Conservation (phyloP, 2,113 vertebrate species). For the Rhombomys opimus region DNA sequence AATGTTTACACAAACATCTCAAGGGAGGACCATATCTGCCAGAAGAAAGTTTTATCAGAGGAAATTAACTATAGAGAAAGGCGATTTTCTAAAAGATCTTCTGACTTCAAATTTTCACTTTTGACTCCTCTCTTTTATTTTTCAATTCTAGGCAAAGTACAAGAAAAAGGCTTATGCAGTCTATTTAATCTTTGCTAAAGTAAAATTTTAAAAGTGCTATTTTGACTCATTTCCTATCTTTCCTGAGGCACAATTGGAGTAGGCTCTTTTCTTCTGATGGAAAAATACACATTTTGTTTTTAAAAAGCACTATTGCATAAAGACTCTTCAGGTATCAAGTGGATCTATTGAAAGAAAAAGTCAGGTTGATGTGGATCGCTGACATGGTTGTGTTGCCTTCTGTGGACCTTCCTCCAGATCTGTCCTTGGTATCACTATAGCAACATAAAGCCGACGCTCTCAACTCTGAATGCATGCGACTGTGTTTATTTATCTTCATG, state of each 20-base stretch:
- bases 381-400: constrained; percentile 66
- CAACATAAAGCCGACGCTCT: constrained; percentile 74
- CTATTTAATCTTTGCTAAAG: constrained; percentile 43
- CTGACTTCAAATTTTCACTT: constrained; percentile 23
- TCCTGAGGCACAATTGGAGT: constrained; percentile 1
- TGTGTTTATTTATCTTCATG: constrained; percentile 19
- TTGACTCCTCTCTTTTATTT: not conserved
- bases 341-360: constrained; percentile 57
- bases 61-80: constrained; percentile 37
- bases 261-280: not conserved
- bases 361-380: constrained; percentile 63
- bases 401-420: constrained; percentile 55
- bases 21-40: not conserved
- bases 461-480: not conserved
- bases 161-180: not conserved
- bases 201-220: constrained; percentile 45
- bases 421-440: constrained; percentile 83
- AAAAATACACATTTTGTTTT: constrained; percentile 17
- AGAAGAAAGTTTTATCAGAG: not conserved
- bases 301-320: constrained; percentile 22
- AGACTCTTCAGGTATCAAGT: constrained; percentile 58
- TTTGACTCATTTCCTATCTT: constrained; percentile 62
- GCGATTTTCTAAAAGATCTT: constrained; percentile 45
- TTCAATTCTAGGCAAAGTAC: not conserved
- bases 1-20: constrained; percentile 25